Evolutionary conservation across 2,113 vertebrate genomes (phyloP), one percentile per base, ranked within the genome.

Genomic region (Lonchura striata): DNA sequence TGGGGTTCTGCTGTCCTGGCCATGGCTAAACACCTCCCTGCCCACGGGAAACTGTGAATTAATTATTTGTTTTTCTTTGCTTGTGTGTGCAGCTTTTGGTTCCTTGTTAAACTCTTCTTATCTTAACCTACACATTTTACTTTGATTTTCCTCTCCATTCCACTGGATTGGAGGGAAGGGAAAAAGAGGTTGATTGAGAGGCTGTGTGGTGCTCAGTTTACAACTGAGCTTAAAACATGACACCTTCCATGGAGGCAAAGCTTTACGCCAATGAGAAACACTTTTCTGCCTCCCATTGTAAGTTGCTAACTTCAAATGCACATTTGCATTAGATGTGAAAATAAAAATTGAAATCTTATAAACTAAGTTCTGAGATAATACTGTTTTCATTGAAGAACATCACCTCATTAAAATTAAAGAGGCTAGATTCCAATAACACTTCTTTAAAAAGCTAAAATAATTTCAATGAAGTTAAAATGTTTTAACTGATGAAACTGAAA

Each of bases 391-490:
- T 64, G 65, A 65, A 63, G 39, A 83, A 64, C 0, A 1, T 20
- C 13, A 66, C 2, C 22, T 86, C 11, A 65, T 83, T 76, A 63
- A 90, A 92, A 90, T 70, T 54, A 82, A 82, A 93, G 28, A 30
- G 52, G 6, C 19, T 86, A 42, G 9, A 28, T 88, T 76, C 79
- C 30, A 76, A 24, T 75, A 82, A 61, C 10, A 37, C 14, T 77
- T 86, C 20, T 81, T 77, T 63, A 60, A 93, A 90, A 66, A 0
- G 0, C 14, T 80, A 66, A 92, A 90, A 70, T 42, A 37, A 82
- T 65, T 92, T 86, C 42, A 70, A 1, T 24, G 11, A 64, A 44
- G 28, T 77, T 10, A 46, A 49, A 69, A 50, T 11, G 2, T 54
- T 93, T 42, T 35, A 54, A 15, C 11, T 65, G 31, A 46, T 61